These are phyloP conservation scores for Polylopha cassiicola DNA, from an alignment of 2,888 invertebrate genomes.

Conservation along the genomic window DNA sequence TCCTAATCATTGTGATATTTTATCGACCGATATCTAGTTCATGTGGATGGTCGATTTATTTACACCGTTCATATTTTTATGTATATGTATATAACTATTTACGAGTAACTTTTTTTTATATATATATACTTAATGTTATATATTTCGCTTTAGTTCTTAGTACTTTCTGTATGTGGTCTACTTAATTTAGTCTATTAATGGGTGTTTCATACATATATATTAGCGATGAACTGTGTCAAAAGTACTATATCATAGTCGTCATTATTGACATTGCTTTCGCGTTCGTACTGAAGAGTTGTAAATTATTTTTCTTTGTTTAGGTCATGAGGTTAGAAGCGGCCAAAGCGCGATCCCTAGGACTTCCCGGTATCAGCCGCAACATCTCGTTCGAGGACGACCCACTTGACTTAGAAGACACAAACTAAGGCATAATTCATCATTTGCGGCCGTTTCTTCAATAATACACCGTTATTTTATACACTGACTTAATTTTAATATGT, in stretches of 20 bases:
- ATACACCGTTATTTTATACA: too few relatives aligned
- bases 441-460: too few relatives aligned
- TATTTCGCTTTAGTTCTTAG: neutral
- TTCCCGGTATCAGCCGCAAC: conserved; percentile 50
- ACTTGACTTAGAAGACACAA: conserved; percentile 57
- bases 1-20: neutral
- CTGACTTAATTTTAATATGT: too few relatives aligned
- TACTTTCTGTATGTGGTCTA: too few relatives aligned
- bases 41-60: neutral
- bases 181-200: too few relatives aligned
- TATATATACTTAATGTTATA: too few relatives aligned
- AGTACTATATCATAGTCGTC: neutral
- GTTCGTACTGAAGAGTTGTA: neutral
- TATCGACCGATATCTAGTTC: neutral
- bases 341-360: conserved; percentile 78
- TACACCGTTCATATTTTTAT: neutral
- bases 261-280: neutral
- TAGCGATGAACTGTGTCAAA: too few relatives aligned
- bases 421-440: conserved; percentile 46
- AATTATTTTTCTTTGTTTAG: conserved; percentile 62
- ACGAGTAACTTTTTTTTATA: too few relatives aligned
- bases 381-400: conserved; percentile 62
- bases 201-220: too few relatives aligned
- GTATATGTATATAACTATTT: conserved; percentile 1
- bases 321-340: conserved; percentile 85